Percentiles rank a stretch among this genome's conserved stretches.
phyloP scores from a whole-genome alignment of 2,888 invertebrate species.

The Heliconius ismenius region DNA sequence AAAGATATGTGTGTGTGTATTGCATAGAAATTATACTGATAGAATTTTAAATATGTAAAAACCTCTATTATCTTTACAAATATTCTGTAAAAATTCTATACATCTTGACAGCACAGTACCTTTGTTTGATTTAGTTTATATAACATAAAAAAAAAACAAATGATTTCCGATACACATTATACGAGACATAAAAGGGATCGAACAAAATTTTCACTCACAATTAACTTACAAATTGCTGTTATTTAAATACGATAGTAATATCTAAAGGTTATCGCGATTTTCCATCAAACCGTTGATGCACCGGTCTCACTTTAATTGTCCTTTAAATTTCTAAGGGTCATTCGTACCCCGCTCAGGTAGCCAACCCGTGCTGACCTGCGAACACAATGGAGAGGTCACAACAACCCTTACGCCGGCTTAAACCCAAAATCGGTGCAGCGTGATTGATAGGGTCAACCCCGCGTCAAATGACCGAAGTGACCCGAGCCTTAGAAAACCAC shows the following conservation, averaged over 20 bases:
- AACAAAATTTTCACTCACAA: slow-evolving; percentile 35
- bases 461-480: slow-evolving; percentile 75
- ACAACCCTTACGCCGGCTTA: slow-evolving; percentile 77
- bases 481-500: slow-evolving; percentile 69
- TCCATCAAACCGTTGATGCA: slow-evolving; percentile 68
- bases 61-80: not conserved
- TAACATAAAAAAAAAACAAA: not conserved
- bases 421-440: slow-evolving; percentile 77
- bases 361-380: slow-evolving; percentile 73
- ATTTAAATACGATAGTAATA: slow-evolving; percentile 39
- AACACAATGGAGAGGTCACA: slow-evolving; percentile 64
- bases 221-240: slow-evolving; percentile 39
- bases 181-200: slow-evolving; percentile 18
- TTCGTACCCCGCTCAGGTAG: slow-evolving; percentile 68
- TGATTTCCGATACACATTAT: not conserved
- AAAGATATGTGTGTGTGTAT: too few species aligned
- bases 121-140: not conserved
- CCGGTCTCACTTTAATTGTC: slow-evolving; percentile 79
- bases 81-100: not conserved
- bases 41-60: too few species aligned
- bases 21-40: too few species aligned
- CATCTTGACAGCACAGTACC: not conserved
- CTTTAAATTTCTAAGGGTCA: slow-evolving; percentile 64
- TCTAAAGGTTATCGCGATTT: slow-evolving; percentile 76
- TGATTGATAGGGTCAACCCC: slow-evolving; percentile 80